A percentile compares a stretch with the other conserved stretches of the same genome.
These are phyloP conservation scores for Leucoraja erinaceus DNA, from an alignment of 2,113 vertebrate species.

Conservation along the genomic window DNA sequence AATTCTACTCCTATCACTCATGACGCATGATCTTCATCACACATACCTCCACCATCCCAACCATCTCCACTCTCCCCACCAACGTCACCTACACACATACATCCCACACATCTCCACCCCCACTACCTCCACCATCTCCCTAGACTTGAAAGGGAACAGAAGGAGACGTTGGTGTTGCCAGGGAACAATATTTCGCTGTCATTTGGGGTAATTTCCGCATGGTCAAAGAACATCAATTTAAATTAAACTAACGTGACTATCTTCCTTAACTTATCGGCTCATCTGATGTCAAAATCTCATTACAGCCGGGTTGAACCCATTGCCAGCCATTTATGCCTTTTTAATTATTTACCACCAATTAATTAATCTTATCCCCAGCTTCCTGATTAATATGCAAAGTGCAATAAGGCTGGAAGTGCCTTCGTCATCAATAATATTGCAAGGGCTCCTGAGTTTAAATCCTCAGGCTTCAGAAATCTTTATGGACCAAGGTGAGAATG, in stretches of 20 bases:
- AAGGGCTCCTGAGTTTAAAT: neutral
- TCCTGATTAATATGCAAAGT: neutral
- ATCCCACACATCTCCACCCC: no score
- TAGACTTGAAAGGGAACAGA: neutral
- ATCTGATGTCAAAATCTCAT: slow-evolving; percentile 27
- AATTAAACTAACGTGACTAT: slow-evolving; percentile 9
- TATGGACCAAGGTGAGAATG: neutral
- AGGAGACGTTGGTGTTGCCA: no score
- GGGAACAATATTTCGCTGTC: neutral
- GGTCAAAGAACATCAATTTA: neutral
- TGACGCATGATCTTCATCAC: no score
- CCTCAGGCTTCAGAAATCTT: neutral
- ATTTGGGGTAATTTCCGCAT: neutral
- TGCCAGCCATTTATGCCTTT: neutral
- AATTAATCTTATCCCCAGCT: slow-evolving; percentile 18
- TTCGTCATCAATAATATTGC: neutral
- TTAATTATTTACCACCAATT: slow-evolving; percentile 31
- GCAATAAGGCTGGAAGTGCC: neutral
- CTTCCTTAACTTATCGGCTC: neutral
- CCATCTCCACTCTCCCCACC: neutral
- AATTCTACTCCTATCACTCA: no score
- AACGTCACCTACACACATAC: no score
- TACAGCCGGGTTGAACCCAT: neutral
- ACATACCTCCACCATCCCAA: no score
- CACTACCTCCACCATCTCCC: neutral